These are phyloP conservation scores for Tachycineta bicolor DNA, from an alignment of 2,113 vertebrate species.

Conservation along the genomic window DNA sequence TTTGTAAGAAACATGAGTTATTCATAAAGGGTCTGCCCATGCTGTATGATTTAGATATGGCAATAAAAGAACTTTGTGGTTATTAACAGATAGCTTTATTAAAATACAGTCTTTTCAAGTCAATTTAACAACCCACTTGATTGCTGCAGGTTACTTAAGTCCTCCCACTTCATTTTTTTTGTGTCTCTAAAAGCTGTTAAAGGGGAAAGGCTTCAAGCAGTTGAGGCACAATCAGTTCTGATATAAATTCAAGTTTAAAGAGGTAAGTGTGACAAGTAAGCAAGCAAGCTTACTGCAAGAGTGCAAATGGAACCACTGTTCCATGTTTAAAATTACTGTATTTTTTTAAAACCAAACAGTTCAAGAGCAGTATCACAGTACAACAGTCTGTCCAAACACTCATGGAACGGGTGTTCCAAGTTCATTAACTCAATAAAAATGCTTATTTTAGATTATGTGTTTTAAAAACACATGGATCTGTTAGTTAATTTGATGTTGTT, in stretches of 20 bases:
- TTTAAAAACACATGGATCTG: neutral
- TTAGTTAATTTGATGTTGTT: neutral
- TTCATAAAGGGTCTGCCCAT: neutral
- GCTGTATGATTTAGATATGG: neutral
- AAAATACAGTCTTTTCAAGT: conserved; percentile 5
- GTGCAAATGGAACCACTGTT: neutral
- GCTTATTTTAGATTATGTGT: neutral
- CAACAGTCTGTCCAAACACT: neutral
- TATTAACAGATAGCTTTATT: conserved; percentile 43
- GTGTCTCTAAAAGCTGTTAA: neutral
- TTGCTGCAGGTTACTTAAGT: neutral
- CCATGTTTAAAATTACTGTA: neutral
- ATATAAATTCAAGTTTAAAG: conserved; percentile 22
- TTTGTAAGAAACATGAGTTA: neutral
- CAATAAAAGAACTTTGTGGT: neutral
- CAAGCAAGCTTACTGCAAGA: conserved; percentile 1
- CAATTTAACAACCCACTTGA: neutral
- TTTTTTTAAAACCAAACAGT: neutral
- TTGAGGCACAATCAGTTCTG: conserved; percentile 7
- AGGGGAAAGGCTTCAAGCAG: neutral
- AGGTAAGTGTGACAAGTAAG: neutral
- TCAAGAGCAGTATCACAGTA: conserved; percentile 1
- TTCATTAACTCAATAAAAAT: neutral
- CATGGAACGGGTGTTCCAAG: neutral
- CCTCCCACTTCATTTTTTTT: neutral